Evolutionary conservation across 92 coral and sea anemone genomes (phyloP), one percentile per base, ranked within the genome.

Genomic region (Heliopora coerulea): DNA sequence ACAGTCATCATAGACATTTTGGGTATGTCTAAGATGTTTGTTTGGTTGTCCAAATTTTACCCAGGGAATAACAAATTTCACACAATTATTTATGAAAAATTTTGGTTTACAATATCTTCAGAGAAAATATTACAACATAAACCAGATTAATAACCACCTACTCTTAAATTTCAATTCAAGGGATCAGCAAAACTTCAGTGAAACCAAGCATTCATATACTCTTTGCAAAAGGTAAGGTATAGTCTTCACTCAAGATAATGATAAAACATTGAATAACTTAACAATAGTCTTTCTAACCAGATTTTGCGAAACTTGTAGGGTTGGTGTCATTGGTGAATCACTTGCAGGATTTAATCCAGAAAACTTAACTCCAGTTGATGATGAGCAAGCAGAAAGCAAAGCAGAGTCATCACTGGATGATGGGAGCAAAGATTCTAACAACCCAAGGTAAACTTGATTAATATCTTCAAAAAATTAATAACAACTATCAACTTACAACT

Each of bases 321-420:
- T 95, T 60, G 99, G 99, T 12, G 90, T 95, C 20, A 95, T 95
- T 66, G 99, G 99, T 29, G 99, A 95, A 63, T 85, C 99, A 9
- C 79, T 90, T 87, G 80, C 91, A 39, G 96, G 95, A 8, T 95
- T 95, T 26, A 95, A 90, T 70, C 91, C 96, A 2, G 68, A 90
- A 59, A 90, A 96, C 19, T 83, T 95, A 31, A 87, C 82, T 25
- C 95, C 99, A 21, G 83, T 95, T 72, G 99, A 96, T 21, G 97
- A 92, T 52, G 97, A 89, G 35, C 91, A 92, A 4, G 91, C 86
- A 61, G 91, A 79, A 20, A 52, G 62, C 25, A 44, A 70, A 37
- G 48, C 26, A 26, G 59, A 67, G n/a, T 2, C 15, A 15, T 2
- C 15, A 46, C 12, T 19, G 25, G 63, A 58, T 58, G 63, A 58